Base-by-base conservation (phyloP, 2,113 vertebrate species). In the Drymodes brunneopygia region DNA sequence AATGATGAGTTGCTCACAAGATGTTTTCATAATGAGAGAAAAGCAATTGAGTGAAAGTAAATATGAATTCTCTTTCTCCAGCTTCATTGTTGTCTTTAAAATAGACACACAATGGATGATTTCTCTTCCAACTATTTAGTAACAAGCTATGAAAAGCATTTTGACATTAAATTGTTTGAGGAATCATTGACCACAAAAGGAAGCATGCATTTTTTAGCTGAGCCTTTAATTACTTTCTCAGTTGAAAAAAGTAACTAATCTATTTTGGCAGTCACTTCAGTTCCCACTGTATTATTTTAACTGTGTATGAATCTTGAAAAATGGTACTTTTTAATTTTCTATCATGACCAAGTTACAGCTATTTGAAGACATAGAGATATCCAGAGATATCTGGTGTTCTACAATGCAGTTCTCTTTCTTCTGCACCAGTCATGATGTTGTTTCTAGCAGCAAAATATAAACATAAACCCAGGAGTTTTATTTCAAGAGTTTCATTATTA, bases 81-180 rank as follows among this genome's bases (percentile, higher is more conserved):
- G 82, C 12, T 73, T 88, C 60, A 62, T 81, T 94, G 75, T 66
- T 88, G 29, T 86, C 54, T 92, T 92, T 88, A 88, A 94, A 92
- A 92, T 38, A 90, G 77, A 28, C 54, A 90, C 19, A 83, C 35
- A 94, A 80, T 70, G 50, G 67, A 88, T 44, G 7, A 77, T 72
- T 93, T 86, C 9, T 35, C 33, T 88, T 90, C 86, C 88, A 86
- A 51, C 33, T 81, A n/a, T 66, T 90, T 62, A 88, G 42, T 31
- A 83, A 69, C 27, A 88, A 80, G 50, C 67, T 83, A 70, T 83
- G 74, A 92, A 92, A 92, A 93, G n/a, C n/a, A 82, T 93, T 93
- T 83, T 97, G 85, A 90, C 67, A 60, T 93, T 86, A 90, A 90
- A 88, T 70, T 71, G 40, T 83, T 86, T 80, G 50, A 90, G 19